phyloP scores from a whole-genome alignment of 2,113 vertebrate species.

The Cololabis saira region DNA sequence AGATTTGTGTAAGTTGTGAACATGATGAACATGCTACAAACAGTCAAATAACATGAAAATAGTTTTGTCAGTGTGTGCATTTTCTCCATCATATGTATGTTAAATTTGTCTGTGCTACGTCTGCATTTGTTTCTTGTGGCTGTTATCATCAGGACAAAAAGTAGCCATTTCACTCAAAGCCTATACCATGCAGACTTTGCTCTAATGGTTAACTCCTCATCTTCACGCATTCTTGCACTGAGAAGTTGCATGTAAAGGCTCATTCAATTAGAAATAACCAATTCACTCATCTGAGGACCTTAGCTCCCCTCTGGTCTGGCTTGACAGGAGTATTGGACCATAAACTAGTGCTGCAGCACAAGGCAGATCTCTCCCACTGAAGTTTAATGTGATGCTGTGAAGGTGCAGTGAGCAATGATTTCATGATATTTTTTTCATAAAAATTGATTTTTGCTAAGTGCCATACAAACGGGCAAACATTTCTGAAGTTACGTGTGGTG shows the following conservation, averaged over 20 bases:
- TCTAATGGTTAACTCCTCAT: constrained; percentile 35
- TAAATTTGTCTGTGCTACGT: constrained; percentile 22
- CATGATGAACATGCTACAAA: constrained; percentile 29
- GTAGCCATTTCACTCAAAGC: constrained; percentile 36
- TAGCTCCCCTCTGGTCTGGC: background rate
- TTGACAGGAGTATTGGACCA: no score
- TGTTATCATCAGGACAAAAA: constrained; percentile 8
- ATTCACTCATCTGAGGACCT: constrained; percentile 7
- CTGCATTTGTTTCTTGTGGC: constrained; percentile 34
- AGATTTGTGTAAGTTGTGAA: constrained; percentile 67
- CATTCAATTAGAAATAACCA: constrained; percentile 33
- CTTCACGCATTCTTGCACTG: constrained; percentile 44
- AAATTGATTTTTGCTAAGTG: no score
- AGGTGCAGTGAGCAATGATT: no score
- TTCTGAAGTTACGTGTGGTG: no score
- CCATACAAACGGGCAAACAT: no score
- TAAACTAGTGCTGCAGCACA: no score
- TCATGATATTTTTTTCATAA: no score
- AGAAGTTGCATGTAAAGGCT: constrained; percentile 47
- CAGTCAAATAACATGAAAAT: constrained; percentile 52
- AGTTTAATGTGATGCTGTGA: no score
- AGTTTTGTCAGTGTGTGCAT: constrained; percentile 51
- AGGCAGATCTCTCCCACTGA: no score
- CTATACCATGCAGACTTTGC: constrained; percentile 24
- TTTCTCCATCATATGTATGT: constrained; percentile 45